Percentiles rank a stretch among this genome's conserved stretches.
Evolutionary conservation across 1,140 invertebrate genomes (phyloP).

Genomic region (Pseudomyrmex cubaensis): DNA sequence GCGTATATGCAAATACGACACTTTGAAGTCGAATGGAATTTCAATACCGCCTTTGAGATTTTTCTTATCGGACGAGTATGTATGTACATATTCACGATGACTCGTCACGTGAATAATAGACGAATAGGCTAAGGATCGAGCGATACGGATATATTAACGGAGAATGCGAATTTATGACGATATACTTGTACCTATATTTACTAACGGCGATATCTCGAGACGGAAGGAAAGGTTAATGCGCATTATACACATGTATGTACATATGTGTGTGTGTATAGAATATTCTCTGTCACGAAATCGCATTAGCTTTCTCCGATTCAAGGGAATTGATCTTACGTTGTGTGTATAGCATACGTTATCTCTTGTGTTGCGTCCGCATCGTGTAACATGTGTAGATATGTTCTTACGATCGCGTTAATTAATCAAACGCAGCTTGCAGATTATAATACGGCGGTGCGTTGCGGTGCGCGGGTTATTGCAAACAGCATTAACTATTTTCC

Average conservation of each 20-base stretch:
- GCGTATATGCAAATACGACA: slow-evolving; percentile 64
- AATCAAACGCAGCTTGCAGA: slow-evolving; percentile 17
- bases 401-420: slow-evolving; percentile 9
- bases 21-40: slow-evolving; percentile 65
- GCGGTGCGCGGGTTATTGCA: background rate
- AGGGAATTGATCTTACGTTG: slow-evolving; percentile 16
- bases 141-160: background rate
- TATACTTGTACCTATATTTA: background rate
- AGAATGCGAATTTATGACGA: slow-evolving; percentile 1
- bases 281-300: slow-evolving; percentile 2
- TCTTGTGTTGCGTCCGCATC: background rate
- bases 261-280: background rate
- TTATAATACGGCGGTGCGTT: background rate
- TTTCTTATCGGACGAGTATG: slow-evolving; percentile 65
- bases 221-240: too few relatives aligned
- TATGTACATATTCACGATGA: slow-evolving; percentile 50
- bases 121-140: background rate
- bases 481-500: slow-evolving; percentile 42
- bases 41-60: slow-evolving; percentile 67
- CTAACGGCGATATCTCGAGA: too few relatives aligned
- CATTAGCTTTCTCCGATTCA: slow-evolving; percentile 1
- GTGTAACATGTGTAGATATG: background rate
- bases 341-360: slow-evolving; percentile 7
- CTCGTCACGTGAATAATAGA: slow-evolving; percentile 21
- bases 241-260: too few relatives aligned